Percentiles rank a stretch among this genome's conserved stretches.
Conservation (phyloP, 2,888 invertebrate genomes). For the Acrocyrtus sp. region DNA sequence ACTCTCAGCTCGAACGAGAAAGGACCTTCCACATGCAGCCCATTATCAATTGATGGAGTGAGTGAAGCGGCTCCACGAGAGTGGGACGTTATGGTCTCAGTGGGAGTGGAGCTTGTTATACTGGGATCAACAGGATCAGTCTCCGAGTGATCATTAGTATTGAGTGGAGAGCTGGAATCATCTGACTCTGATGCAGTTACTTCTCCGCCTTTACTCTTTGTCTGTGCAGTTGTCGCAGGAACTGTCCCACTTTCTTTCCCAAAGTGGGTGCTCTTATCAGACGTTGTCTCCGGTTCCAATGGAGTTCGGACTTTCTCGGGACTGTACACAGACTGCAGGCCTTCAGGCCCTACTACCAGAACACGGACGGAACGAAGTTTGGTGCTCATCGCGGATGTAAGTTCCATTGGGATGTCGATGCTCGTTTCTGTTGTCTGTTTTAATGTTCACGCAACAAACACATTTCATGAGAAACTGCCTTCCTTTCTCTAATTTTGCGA, state of each 20-base stretch:
- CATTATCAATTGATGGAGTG: not conserved
- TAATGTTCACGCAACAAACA: not conserved
- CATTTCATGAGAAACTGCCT: too few relatives aligned
- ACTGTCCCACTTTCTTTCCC: not conserved
- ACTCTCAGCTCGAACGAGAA: constrained; percentile 77
- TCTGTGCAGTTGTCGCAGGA: not conserved
- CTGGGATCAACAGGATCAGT: constrained; percentile 3
- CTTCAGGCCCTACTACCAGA: constrained; percentile 77
- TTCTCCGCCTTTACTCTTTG: not conserved
- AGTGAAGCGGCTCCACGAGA: not conserved
- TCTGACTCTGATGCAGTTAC: not conserved
- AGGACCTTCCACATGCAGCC: constrained; percentile 64
- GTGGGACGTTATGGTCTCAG: too few relatives aligned
- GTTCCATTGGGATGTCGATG: constrained; percentile 50
- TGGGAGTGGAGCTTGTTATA: constrained; percentile 18
- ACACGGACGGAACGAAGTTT: constrained; percentile 69
- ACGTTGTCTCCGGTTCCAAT: not conserved
- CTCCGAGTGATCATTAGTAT: constrained; percentile 27
- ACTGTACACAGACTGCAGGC: constrained; percentile 77
- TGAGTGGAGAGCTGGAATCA: not conserved
- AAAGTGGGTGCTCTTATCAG: not conserved
- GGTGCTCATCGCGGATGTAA: constrained; percentile 36
- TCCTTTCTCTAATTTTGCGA: too few relatives aligned
- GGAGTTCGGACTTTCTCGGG: constrained; percentile 15
- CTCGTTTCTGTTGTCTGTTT: constrained; percentile 56